These are phyloP conservation scores for Ciconia maguari DNA, from an alignment of 2,113 vertebrate species.

Conservation along the genomic window DNA sequence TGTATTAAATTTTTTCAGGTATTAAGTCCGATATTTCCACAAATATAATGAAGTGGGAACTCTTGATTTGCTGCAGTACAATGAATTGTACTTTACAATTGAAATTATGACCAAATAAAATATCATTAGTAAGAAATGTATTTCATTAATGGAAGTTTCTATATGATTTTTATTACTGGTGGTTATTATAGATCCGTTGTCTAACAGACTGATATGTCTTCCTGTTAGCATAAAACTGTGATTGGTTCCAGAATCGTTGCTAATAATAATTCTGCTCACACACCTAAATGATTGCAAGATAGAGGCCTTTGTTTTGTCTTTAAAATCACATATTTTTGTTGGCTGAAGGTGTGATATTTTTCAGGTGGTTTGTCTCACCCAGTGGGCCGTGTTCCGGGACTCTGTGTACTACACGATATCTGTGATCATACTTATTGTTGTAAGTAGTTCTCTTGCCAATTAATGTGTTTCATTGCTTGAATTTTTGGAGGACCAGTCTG, in stretches of 20 bases:
- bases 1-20: not conserved
- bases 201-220: not conserved
- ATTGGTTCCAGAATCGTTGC: not conserved
- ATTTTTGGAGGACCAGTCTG: not conserved
- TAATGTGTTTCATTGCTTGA: not conserved
- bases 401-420: conserved; percentile 92
- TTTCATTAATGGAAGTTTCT: not conserved
- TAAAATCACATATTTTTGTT: not conserved
- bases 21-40: not conserved
- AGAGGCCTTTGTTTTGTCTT: not conserved
- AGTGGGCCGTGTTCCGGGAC: conserved; percentile 95
- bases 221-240: not conserved
- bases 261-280: not conserved
- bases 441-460: conserved; percentile 73
- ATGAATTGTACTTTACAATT: not conserved
- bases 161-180: not conserved
- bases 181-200: not conserved
- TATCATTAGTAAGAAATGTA: not conserved
- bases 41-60: not conserved
- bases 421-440: conserved; percentile 88
- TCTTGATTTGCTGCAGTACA: not conserved
- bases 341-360: not conserved
- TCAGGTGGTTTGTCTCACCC: conserved; percentile 91
- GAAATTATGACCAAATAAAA: not conserved
- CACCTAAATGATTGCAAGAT: not conserved